Evolutionary conservation across 2,888 invertebrate genomes (phyloP).

Genomic region (Digitonthophagus gazella): DNA sequence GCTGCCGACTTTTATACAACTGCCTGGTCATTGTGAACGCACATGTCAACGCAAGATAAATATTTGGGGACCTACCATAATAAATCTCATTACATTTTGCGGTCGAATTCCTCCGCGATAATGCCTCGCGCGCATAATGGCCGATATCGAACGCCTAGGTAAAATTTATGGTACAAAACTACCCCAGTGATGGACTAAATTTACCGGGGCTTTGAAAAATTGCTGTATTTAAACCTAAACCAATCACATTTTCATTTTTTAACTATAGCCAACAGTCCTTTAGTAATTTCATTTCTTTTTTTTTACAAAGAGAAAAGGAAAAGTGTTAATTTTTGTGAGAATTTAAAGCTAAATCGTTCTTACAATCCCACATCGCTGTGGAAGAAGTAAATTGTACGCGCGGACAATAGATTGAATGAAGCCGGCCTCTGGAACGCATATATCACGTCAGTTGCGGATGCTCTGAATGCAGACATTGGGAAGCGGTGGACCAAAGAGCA

Average conservation of each 20-base stretch:
- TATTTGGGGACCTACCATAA: constrained; percentile 40
- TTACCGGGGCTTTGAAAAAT: too few relatives aligned
- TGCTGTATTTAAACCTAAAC: too few relatives aligned
- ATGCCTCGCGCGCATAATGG: not conserved
- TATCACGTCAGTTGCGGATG: not conserved
- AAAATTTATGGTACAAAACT: not conserved
- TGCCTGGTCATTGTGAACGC: constrained; percentile 28
- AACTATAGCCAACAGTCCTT: too few relatives aligned
- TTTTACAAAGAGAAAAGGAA: too few relatives aligned
- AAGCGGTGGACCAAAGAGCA: constrained; percentile 4
- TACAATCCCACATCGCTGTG: not conserved
- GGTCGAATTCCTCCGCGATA: constrained; percentile 38
- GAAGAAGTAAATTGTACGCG: not conserved
- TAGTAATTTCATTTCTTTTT: too few relatives aligned
- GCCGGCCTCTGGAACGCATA: not conserved
- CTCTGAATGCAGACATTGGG: not conserved
- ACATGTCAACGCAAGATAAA: constrained; percentile 40
- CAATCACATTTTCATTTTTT: too few relatives aligned
- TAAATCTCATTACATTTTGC: constrained; percentile 43
- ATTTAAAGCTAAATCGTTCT: not conserved
- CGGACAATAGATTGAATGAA: not conserved
- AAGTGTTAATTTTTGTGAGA: not conserved
- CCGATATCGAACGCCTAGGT: not conserved
- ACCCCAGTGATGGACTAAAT: too few relatives aligned
- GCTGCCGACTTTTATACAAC: not conserved